A percentile compares a stretch with the other conserved stretches of the same genome.
Conservation (phyloP, 2,888 invertebrate species). For the Lepeophtheirus nordmannii region DNA sequence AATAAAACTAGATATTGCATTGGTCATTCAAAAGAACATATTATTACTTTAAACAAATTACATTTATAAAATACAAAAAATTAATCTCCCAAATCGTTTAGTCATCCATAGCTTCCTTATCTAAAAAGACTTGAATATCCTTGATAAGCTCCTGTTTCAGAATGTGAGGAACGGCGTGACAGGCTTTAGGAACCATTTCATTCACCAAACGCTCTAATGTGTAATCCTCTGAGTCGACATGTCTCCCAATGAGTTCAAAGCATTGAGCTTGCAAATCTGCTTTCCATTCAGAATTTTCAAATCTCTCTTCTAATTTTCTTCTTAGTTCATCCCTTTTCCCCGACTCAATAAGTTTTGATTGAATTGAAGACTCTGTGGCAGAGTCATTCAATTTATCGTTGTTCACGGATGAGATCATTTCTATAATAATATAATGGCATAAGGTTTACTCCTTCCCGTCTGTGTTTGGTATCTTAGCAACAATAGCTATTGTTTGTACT, state of each 20-base stretch:
- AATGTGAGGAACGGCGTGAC: not conserved
- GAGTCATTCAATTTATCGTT: not conserved
- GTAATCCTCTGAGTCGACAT: not conserved
- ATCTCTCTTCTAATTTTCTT: not conserved
- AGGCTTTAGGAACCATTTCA: not conserved
- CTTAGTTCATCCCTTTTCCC: not conserved
- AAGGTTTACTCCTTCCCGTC: no score
- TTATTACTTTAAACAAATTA: no score
- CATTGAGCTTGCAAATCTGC: not conserved
- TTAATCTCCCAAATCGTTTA: not conserved
- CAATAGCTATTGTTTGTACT: no score
- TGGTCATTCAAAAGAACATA: no score
- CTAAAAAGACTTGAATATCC: not conserved
- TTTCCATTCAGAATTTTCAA: not conserved
- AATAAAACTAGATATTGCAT: no score
- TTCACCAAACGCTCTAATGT: not conserved
- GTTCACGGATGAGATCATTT: not conserved
- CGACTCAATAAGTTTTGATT: not conserved
- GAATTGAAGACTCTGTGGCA: not conserved
- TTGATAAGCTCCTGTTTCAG: slow-evolving; percentile 1
- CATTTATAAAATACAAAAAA: not conserved
- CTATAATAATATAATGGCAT: no score
- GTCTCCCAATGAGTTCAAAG: not conserved
- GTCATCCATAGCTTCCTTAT: not conserved
- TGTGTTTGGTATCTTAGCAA: no score